Base-by-base conservation (phyloP, 2,888 invertebrate genomes). In the Nomada flava region DNA sequence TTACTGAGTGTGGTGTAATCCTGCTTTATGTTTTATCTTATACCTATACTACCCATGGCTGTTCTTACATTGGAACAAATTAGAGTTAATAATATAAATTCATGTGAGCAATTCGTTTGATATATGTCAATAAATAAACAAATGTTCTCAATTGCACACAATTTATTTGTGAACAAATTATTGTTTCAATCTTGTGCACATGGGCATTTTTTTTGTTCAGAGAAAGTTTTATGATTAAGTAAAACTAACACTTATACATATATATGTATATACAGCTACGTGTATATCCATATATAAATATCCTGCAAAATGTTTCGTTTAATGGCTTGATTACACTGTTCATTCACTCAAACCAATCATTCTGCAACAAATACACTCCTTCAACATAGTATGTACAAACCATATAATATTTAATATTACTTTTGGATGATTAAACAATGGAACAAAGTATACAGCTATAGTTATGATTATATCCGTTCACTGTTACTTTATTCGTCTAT, bases 311-410 rank as follows among this genome's bases (percentile, higher is more conserved):
- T 75, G 79, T 77, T 20, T 68, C 74, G 76, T 77, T 80, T 83
- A 83, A 86, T 85, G 74, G 82, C 82, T 83, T 86, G 86, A 76
- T 86, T 86, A 89, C 83, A 86, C 67, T 71, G 65, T 62, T 80
- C 90, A 88, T 86, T 86, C 88, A 80, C 79, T 70, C 88, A 82
- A 68, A 84, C 69, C 84, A 86, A 80, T 87, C 86, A 86, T 73
- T 79, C 87, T 73, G 73, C 83, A 86, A 69, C 77, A 83, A 84
- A 85, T 77, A 83, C 89, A 88, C 36, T 84, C 86, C 82, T 78
- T 84, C 84, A 71, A 82, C 87, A 86, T 89, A 89, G 79, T 92
- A 92, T 92, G 86, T 92, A 92, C 91, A 92, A 89, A 89, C 85
- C 88, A 88, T 89, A 88, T 89, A 91, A 87, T 91, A 86, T 88